phyloP scores from a whole-genome alignment of 2,888 invertebrate genomes.

The Monochamus alternatus region DNA sequence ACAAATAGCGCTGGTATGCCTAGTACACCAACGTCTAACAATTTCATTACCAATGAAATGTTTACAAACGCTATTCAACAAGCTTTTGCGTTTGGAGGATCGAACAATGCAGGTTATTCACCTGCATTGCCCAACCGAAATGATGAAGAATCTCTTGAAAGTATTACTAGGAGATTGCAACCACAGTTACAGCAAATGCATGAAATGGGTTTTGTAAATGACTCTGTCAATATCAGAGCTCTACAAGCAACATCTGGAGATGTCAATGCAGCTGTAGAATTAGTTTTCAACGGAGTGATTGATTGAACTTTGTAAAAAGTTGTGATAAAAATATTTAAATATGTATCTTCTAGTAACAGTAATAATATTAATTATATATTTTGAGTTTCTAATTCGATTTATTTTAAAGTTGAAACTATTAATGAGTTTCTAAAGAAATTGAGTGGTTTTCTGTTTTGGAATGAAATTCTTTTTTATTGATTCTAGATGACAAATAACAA shows the following conservation, averaged over 20 bases:
- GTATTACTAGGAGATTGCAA: slow-evolving; percentile 67
- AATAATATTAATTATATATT: background rate
- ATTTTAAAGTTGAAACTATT: no score
- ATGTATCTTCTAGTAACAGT: background rate
- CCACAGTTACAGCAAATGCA: slow-evolving; percentile 86
- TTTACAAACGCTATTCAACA: slow-evolving; percentile 85
- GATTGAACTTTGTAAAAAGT: slow-evolving; percentile 49
- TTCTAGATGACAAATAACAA: no score
- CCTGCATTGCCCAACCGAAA: slow-evolving; percentile 34
- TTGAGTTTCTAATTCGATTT: no score
- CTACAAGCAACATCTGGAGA: slow-evolving; percentile 87
- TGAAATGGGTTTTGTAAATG: slow-evolving; percentile 92
- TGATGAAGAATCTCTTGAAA: slow-evolving; percentile 59
- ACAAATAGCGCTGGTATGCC: slow-evolving; percentile 60
- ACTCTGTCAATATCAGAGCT: slow-evolving; percentile 88
- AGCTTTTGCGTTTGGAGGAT: slow-evolving; percentile 71
- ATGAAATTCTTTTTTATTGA: no score
- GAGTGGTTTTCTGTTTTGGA: no score
- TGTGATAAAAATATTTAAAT: slow-evolving; percentile 1
- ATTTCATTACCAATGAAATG: slow-evolving; percentile 83
- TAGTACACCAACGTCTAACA: slow-evolving; percentile 45
- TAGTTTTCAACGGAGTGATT: slow-evolving; percentile 82
- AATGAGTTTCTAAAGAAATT: no score
- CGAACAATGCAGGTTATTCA: slow-evolving; percentile 39
- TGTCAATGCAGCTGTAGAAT: slow-evolving; percentile 91